These are phyloP conservation scores for Pangasius larnaudii DNA, from an alignment of 2,797 vertebrate genomes.

Conservation along the genomic window DNA sequence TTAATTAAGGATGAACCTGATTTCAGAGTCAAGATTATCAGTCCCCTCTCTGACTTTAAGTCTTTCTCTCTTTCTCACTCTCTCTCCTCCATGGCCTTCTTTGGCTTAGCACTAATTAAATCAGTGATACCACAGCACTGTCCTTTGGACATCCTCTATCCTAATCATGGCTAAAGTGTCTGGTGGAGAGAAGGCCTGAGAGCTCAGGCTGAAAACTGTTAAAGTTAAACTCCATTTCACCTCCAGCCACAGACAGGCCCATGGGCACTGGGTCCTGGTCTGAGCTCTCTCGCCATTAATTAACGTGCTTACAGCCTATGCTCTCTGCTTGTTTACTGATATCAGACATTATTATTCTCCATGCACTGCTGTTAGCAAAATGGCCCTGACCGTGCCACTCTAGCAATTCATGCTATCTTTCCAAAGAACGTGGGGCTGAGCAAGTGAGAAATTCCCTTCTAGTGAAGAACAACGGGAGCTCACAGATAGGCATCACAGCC, in stretches of 20 bases:
- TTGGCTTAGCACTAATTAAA: slow-evolving; percentile 50
- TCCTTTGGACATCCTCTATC: slow-evolving; percentile 25
- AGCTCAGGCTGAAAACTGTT: slow-evolving; percentile 21
- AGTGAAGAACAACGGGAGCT: slow-evolving; percentile 24
- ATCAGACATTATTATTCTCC: slow-evolving; percentile 23
- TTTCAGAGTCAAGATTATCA: slow-evolving; percentile 55
- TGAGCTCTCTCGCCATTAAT: background rate
- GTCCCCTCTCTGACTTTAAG: slow-evolving; percentile 5
- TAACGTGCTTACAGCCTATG: slow-evolving; percentile 18
- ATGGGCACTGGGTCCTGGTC: background rate
- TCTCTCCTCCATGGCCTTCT: slow-evolving; percentile 23
- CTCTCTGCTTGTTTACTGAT: slow-evolving; percentile 16
- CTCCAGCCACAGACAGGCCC: slow-evolving; percentile 7
- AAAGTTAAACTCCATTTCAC: slow-evolving; percentile 2
- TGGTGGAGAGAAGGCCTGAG: slow-evolving; percentile 11
- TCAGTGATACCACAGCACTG: slow-evolving; percentile 40
- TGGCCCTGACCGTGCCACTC: background rate
- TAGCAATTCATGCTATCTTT: slow-evolving; percentile 25
- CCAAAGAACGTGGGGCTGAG: slow-evolving; percentile 20
- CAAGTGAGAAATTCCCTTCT: slow-evolving; percentile 38
- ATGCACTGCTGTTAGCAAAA: slow-evolving; percentile 4
- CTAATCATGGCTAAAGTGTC: slow-evolving; percentile 27
- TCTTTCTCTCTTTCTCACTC: slow-evolving; percentile 21
- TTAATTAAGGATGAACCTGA: slow-evolving; percentile 57
- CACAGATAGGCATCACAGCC: background rate